A percentile compares a stretch with the other conserved stretches of the same genome.
phyloP scores from a whole-genome alignment of 2,888 invertebrate species.

The Smittia aterrima region DNA sequence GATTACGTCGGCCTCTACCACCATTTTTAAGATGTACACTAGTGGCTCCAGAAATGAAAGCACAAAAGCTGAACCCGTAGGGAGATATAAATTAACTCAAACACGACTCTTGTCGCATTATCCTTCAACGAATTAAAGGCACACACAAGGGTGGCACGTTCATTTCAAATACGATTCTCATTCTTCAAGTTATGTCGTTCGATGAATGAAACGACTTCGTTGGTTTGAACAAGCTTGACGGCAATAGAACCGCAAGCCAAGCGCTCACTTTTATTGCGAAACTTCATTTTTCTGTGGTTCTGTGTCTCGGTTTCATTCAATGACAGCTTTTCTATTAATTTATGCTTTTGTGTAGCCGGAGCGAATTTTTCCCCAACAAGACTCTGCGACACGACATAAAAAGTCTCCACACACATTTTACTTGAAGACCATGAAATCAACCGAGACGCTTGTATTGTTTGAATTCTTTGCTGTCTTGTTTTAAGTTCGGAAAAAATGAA shows the following conservation, averaged over 20 bases:
- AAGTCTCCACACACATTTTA: background rate
- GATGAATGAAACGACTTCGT: no score
- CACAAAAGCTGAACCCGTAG: no score
- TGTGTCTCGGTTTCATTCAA: background rate
- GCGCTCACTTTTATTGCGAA: background rate
- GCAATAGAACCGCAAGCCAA: background rate
- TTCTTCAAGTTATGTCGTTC: no score
- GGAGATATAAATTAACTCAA: no score
- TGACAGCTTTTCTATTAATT: background rate
- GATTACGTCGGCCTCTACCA: no score
- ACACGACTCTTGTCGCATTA: no score
- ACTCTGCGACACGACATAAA: background rate
- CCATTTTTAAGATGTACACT: no score
- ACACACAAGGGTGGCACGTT: no score
- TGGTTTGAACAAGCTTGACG: background rate
- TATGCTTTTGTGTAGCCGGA: background rate
- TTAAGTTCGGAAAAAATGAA: background rate
- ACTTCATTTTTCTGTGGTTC: background rate
- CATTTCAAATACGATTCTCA: no score
- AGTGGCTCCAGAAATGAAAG: no score
- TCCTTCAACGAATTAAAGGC: no score
- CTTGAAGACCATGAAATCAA: slow-evolving; percentile 2
- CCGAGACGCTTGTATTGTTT: background rate
- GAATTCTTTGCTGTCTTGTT: background rate
- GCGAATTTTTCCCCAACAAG: no score